phyloP scores from a whole-genome alignment of 1,140 invertebrate species.

The Papilio polytes region DNA sequence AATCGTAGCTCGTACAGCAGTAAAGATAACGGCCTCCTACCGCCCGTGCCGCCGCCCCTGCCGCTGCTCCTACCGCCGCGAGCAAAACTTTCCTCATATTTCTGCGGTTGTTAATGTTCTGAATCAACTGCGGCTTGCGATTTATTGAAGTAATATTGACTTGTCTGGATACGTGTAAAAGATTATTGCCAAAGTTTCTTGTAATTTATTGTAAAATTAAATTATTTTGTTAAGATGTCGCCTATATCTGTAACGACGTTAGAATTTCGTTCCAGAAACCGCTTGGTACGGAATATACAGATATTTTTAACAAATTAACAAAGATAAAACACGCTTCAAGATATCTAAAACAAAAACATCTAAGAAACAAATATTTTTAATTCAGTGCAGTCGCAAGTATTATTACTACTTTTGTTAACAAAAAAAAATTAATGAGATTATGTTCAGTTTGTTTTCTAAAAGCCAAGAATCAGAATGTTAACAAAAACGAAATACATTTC shows the following conservation, averaged over 20 bases:
- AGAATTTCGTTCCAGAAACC: background rate
- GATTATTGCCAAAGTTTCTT: conserved; percentile 13
- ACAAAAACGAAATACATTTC: background rate
- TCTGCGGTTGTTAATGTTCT: conserved; percentile 33
- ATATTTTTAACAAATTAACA: background rate
- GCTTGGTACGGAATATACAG: background rate
- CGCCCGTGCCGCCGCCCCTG: background rate
- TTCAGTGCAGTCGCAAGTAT: background rate
- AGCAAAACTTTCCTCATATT: conserved; percentile 29
- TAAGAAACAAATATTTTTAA: background rate
- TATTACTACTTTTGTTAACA: background rate
- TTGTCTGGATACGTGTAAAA: conserved; percentile 19
- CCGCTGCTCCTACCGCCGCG: background rate
- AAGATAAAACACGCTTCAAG: background rate
- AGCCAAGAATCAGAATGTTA: background rate
- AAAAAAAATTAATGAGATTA: background rate
- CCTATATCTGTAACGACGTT: background rate
- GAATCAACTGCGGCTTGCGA: conserved; percentile 22
- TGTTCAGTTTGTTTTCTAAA: background rate
- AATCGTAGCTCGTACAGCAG: conserved; percentile 22
- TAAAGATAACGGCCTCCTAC: background rate
- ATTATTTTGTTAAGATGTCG: background rate
- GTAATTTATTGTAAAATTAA: conserved; percentile 14
- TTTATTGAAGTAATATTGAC: conserved; percentile 31
- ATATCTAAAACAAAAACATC: background rate